Conservation (phyloP, 2,113 vertebrate genomes). For the Pomatorhinus ruficollis region DNA sequence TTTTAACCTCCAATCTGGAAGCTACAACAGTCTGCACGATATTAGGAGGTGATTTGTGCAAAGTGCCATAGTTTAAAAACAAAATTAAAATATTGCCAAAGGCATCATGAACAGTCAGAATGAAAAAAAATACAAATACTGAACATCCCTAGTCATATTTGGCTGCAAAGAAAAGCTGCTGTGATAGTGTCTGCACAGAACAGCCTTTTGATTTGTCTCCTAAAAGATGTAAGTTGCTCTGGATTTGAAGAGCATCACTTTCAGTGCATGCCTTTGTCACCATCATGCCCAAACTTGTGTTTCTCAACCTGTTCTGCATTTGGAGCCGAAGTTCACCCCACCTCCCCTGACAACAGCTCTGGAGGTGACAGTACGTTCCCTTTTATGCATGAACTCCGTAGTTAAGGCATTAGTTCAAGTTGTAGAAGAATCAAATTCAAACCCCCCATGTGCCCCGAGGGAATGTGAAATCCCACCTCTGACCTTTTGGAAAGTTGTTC, state of each 20-base stretch:
- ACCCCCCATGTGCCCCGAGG: rapidly evolving
- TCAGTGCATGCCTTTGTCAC: background rate
- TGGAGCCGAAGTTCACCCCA: background rate
- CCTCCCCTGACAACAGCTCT: background rate
- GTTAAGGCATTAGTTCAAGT: background rate
- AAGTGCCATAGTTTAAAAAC: background rate
- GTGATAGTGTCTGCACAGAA: background rate
- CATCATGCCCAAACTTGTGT: background rate
- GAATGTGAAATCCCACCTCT: background rate
- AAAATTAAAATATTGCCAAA: background rate
- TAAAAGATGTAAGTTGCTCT: background rate
- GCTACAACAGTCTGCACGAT: background rate
- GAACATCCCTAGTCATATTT: background rate
- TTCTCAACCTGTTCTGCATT: background rate
- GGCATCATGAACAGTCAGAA: background rate
- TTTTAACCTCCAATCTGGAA: background rate
- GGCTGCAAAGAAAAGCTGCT: background rate
- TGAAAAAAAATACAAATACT: background rate
- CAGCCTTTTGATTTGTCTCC: background rate
- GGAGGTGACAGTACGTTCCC: background rate
- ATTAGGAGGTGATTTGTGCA: background rate
- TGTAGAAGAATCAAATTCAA: background rate
- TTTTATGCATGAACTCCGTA: background rate
- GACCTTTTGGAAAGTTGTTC: background rate
- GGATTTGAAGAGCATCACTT: background rate